Evolutionary conservation across 2,797 vertebrate genomes (phyloP), one percentile per base, ranked within the genome.

Genomic region (Cottoperca gobio): DNA sequence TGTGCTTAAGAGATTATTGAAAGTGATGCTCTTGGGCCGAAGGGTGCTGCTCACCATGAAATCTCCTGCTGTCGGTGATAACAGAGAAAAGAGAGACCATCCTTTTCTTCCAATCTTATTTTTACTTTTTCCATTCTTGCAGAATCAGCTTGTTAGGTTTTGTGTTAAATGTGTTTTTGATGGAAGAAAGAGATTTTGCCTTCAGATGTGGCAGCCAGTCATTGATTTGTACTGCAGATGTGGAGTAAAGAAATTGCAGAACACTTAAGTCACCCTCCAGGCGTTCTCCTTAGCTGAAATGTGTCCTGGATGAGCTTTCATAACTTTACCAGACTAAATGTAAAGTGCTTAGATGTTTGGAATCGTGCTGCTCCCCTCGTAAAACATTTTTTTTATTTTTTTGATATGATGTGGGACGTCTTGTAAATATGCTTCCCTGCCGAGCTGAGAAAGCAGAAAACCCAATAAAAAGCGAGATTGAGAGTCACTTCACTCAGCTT

Each of bases 281-380:
- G 28, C 17, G 6, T 60, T 19, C 33, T 28, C 0, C 21, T 8
- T 40, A 35, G 14, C 26, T 35, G 42, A 21, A 5, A 17, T 28
- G 9, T 57, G 70, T 17, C 17, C 11, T 19, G 50, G 58, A n/a
- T 1, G 43, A 3, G 42, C 31, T 40, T 65, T 40, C 7, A 37
- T 5, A 14, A 28, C 21, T 16, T 52, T 14, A 21, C 13, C 50
- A 28, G 35, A 9, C 16, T 45, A 54, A 37, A 66, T 55, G 31
- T 55, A 66, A 84, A 43, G 49, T 59, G 40, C 17, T 50, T 46
- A 75, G 39, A 63, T 43, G 59, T 73, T 61, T 78, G 65, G 75
- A 85, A 49, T n/a, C 8, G 1, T 33, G 63, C 23, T 39, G 19
- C 49, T 31, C n/a, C 6, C 11, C 13, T 72, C n/a, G 46, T 79